Evolutionary conservation across 92 coral and sea anemone species (phyloP), one percentile per base, ranked within the genome.

Genomic region (Actinostola sp.): DNA sequence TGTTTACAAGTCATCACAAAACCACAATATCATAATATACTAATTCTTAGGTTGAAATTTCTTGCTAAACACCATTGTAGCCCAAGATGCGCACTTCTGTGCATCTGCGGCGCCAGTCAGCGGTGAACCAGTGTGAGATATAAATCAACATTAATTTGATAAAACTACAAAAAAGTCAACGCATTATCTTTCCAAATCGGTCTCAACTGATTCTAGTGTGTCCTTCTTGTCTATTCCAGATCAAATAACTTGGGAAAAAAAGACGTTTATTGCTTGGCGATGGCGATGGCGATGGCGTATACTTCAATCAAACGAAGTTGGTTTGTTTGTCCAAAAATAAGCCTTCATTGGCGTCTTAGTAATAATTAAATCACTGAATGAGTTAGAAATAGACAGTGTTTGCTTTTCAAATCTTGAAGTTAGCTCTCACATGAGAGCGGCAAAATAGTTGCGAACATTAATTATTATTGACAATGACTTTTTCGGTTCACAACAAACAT

Each of bases 361-460:
- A 27, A 57, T 57, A 57, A 57, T 30, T 26, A 29, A 57, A 57
- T 57, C 63, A 30, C 39, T 57, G 27, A 27, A 21, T 57, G 8
- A 27, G 32, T 57, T 26, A 3, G 27, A 57, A 57, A 57, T 57
- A 7, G 63, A 57, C 29, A 4, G 36, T 57, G 63, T 57, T 57
- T 25, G 19, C 63, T 1, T 57, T 57, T 5, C 1, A 26, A 29
- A 27, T 4, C 27, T 57, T 30, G 11, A 57, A 57, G 39, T 19
- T 26, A 29, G 38, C 15, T 1, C 26, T 57, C 28, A 19, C 11
- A 5, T 11, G 39, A 27, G 39, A 27, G 39, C 63, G 39, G 28
- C 36, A 57, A 3, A 27, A 29, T 29, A 4, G 29, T 52, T 52
- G 21, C 59, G 59, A 26, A 21, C n/a, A 25, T 3, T 27, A 57